phyloP scores from a whole-genome alignment of 2,888 invertebrate species.

The Corbicula japonica region DNA sequence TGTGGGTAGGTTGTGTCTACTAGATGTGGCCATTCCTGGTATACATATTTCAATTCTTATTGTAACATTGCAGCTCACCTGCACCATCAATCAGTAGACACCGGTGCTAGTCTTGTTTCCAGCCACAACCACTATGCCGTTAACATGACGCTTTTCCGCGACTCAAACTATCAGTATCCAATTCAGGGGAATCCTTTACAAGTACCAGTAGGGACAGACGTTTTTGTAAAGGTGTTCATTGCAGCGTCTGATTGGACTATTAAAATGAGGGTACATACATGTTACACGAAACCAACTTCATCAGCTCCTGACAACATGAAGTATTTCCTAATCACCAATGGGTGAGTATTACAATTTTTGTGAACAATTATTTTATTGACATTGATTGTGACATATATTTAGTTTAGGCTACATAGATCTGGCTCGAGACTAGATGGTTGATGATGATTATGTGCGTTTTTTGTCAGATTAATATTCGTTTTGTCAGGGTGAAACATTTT shows the following conservation, averaged over 20 bases:
- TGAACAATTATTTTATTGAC: too few species aligned
- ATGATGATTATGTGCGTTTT: too few species aligned
- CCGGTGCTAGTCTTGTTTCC: conserved; percentile 15
- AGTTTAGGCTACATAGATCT: too few species aligned
- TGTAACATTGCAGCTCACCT: conserved; percentile 15
- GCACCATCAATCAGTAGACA: conserved; percentile 11
- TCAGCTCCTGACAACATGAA: conserved; percentile 31
- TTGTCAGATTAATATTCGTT: too few species aligned
- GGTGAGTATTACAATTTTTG: too few species aligned
- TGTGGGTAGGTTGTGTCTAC: too few species aligned
- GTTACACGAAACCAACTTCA: conserved; percentile 58
- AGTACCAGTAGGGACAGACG: conserved; percentile 48
- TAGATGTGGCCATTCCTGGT: too few species aligned
- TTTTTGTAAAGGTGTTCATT: conserved; percentile 64
- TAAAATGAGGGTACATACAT: conserved; percentile 58
- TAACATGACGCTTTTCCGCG: conserved; percentile 50
- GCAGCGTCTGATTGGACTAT: conserved; percentile 50
- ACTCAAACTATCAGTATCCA: conserved; percentile 46
- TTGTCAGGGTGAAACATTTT: too few species aligned
- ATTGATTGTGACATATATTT: too few species aligned
- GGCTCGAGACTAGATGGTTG: too few species aligned
- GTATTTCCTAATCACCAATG: conserved; percentile 55
- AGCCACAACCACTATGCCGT: conserved; percentile 50
- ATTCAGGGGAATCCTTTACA: conserved; percentile 43
- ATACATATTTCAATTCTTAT: too few species aligned